phyloP scores from a whole-genome alignment of 92 coral and sea anemone genomes.

The Porites cylindrica region DNA sequence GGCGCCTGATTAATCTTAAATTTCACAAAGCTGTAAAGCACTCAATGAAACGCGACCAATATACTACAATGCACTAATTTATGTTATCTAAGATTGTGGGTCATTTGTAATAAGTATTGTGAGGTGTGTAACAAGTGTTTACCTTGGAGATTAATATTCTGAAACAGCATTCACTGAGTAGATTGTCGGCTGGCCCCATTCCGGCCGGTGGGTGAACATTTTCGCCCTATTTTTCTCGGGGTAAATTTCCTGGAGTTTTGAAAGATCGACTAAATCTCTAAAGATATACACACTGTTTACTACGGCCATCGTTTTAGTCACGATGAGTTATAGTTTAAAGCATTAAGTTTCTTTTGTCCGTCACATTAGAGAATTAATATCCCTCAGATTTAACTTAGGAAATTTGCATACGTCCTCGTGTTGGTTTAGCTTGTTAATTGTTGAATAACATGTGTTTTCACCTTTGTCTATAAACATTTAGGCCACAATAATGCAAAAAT shows the following conservation, averaged over 20 bases:
- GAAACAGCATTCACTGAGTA: neutral
- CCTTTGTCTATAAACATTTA: neutral
- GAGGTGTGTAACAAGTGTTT: constrained; percentile 14
- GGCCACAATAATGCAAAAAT: neutral
- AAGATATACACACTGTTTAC: neutral
- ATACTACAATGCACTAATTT: constrained; percentile 5
- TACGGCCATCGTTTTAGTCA: neutral
- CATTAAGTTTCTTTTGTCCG: neutral
- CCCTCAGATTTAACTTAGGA: neutral
- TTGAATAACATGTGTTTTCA: constrained; percentile 24
- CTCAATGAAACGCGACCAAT: neutral
- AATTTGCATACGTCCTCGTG: constrained; percentile 8
- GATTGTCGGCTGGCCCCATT: neutral
- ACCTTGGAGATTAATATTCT: constrained; percentile 13
- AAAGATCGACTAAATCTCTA: neutral
- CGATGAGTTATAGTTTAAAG: neutral
- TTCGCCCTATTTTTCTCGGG: neutral
- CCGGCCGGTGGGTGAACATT: neutral
- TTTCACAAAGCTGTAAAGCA: neutral
- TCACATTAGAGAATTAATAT: neutral
- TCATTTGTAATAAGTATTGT: constrained; percentile 20
- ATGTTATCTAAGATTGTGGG: constrained; percentile 25
- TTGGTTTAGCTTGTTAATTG: neutral
- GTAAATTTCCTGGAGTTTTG: neutral
- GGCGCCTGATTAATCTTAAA: neutral